Conservation (phyloP, 2,888 invertebrate genomes). For the Heteromurus nitidus region DNA sequence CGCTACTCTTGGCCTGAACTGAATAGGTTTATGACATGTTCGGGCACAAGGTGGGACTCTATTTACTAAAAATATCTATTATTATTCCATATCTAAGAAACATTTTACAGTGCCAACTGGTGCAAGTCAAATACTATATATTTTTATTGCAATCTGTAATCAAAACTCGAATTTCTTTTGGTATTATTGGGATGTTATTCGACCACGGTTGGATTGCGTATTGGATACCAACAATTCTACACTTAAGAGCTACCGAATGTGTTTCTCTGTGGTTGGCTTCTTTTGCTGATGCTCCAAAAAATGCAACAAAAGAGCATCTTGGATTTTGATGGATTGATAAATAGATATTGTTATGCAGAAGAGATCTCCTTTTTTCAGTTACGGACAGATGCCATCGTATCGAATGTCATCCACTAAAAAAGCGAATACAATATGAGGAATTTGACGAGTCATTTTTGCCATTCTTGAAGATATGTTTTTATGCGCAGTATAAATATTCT, state of each 20-base stretch:
- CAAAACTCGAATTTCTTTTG: too few species aligned
- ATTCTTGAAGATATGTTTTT: too few species aligned
- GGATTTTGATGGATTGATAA: not conserved
- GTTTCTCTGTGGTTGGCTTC: not conserved
- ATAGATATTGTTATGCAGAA: not conserved
- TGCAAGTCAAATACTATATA: too few species aligned
- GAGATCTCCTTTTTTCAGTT: too few species aligned
- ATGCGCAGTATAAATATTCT: not conserved
- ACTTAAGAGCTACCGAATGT: not conserved
- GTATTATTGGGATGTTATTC: too few species aligned
- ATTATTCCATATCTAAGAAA: too few species aligned
- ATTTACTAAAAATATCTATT: too few species aligned
- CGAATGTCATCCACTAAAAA: not conserved
- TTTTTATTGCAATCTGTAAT: too few species aligned
- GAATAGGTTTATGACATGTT: too few species aligned
- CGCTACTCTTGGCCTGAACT: too few species aligned
- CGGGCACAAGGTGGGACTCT: too few species aligned
- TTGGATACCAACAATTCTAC: not conserved
- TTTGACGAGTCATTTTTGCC: constrained; percentile 74
- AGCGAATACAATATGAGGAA: constrained; percentile 3
- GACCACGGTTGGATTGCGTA: not conserved
- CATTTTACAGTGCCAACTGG: too few species aligned
- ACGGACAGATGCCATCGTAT: constrained; percentile 21
- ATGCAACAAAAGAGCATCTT: constrained; percentile 16
- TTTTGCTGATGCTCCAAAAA: not conserved